Evolutionary conservation across 2,797 vertebrate genomes (phyloP).

Genomic region (Gallinago solitaria): DNA sequence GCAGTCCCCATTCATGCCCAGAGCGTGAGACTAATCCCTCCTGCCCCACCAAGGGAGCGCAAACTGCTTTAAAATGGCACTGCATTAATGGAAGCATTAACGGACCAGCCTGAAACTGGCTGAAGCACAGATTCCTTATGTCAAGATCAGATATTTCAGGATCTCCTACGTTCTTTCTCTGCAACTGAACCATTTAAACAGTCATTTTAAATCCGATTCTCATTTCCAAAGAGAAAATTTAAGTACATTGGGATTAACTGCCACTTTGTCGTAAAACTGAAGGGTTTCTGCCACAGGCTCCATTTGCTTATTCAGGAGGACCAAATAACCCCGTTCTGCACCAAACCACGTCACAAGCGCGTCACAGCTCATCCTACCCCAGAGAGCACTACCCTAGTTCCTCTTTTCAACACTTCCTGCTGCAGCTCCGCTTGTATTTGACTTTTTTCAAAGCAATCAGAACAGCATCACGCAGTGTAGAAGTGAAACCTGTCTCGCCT

Average conservation of each 20-base stretch:
- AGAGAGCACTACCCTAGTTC: background rate
- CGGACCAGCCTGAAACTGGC: background rate
- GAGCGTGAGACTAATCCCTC: background rate
- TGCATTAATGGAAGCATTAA: background rate
- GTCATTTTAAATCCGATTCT: background rate
- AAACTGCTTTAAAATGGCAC: background rate
- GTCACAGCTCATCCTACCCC: constrained; percentile 3
- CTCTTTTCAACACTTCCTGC: background rate
- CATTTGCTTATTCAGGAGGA: background rate
- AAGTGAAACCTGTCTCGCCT: background rate
- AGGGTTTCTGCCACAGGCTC: background rate
- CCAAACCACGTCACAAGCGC: background rate
- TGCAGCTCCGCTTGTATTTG: background rate
- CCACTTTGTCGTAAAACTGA: background rate
- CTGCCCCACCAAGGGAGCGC: background rate
- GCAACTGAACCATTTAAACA: background rate
- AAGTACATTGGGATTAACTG: background rate
- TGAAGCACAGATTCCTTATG: background rate
- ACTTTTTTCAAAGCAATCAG: background rate
- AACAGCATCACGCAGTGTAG: background rate
- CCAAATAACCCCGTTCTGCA: background rate
- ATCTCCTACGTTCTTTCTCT: background rate
- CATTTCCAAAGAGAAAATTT: background rate
- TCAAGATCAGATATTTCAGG: background rate
- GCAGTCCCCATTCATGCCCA: background rate